Percentiles rank a stretch among this genome's conserved stretches.
phyloP scores from a whole-genome alignment of 2,888 invertebrate species.

The Lottia scabra region DNA sequence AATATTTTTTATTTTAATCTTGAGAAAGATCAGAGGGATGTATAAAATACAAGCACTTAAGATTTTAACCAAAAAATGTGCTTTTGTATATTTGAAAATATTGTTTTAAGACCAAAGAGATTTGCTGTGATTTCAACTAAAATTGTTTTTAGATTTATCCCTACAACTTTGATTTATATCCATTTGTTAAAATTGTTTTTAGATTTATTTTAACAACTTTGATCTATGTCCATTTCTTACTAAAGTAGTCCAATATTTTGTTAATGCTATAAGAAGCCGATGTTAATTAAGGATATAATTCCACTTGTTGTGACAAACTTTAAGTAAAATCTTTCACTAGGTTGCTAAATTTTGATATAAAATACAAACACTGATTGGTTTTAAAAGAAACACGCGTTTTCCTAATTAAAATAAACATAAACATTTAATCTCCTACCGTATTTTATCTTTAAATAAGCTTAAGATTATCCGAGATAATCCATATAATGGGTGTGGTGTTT shows the following conservation, averaged over 20 bases:
- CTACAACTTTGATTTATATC: neutral
- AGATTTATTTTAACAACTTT: neutral
- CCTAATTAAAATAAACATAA: neutral
- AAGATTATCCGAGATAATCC: neutral
- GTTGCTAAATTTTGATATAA: neutral
- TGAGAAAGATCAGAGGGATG: too few relatives aligned
- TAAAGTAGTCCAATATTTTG: neutral
- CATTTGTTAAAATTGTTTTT: neutral
- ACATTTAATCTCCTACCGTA: neutral
- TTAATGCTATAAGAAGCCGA: neutral
- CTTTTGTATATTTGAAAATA: too few relatives aligned
- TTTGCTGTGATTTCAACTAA: neutral
- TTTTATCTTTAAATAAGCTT: neutral
- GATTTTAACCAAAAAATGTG: too few relatives aligned
- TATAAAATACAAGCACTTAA: too few relatives aligned
- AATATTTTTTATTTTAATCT: too few relatives aligned
- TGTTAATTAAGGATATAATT: neutral
- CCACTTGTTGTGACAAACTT: neutral
- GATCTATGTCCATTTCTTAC: neutral
- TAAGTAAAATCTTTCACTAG: neutral
- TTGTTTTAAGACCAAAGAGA: too few relatives aligned
- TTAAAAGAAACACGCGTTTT: neutral
- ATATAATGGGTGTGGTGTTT: neutral
- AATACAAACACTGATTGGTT: neutral
- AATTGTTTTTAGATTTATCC: neutral